Percentiles rank a stretch among this genome's conserved stretches.
Evolutionary conservation across 2,113 vertebrate species (phyloP).

Genomic region (Murina feae): DNA sequence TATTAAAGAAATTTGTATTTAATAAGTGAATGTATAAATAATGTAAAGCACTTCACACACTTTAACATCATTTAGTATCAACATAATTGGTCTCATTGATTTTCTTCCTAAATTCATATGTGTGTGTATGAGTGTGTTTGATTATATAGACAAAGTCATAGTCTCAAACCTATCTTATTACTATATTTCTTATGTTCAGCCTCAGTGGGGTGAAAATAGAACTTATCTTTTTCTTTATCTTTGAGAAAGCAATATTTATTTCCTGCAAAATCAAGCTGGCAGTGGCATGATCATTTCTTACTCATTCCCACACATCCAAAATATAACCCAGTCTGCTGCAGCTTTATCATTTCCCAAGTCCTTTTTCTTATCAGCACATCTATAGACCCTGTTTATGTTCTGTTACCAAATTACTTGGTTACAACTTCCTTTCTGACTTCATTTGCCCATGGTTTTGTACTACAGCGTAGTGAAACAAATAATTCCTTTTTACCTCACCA

Average conservation of each 20-base stretch:
- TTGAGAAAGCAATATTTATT: neutral
- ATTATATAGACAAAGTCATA: neutral
- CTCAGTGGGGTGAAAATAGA: neutral
- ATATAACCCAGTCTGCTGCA: neutral
- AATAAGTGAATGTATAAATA: neutral
- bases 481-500: neutral
- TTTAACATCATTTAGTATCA: neutral
- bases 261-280: slow-evolving; percentile 34
- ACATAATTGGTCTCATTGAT: neutral
- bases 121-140: neutral
- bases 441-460: neutral
- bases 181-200: neutral
- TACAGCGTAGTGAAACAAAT: neutral
- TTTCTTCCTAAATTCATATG: neutral
- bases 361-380: neutral
- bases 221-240: neutral
- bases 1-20: neutral
- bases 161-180: neutral
- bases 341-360: neutral
- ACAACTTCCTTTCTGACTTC: neutral
- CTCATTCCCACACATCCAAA: slow-evolving; percentile 2
- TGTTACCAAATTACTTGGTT: slow-evolving; percentile 32
- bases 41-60: neutral
- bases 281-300: neutral
- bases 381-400: neutral